A percentile compares a stretch with the other conserved stretches of the same genome.
These are phyloP conservation scores for Buteo buteo DNA, from an alignment of 2,113 vertebrate genomes.

Conservation along the genomic window DNA sequence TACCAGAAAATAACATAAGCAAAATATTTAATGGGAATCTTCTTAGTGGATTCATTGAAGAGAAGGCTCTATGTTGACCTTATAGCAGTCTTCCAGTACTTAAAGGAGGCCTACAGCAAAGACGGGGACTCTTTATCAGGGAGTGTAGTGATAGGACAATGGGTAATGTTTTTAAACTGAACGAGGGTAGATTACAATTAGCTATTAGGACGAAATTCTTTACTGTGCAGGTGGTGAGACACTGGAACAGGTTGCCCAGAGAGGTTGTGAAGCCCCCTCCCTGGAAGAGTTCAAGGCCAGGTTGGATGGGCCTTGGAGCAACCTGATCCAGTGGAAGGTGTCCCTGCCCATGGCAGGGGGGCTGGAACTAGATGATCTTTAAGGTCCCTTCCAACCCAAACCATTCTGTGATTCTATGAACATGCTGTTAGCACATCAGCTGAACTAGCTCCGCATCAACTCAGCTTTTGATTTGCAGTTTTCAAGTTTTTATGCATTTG, in stretches of 20 bases:
- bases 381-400: not conserved
- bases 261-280: not conserved
- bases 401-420: not conserved
- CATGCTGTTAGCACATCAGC: not conserved
- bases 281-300: not conserved
- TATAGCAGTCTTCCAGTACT: not conserved
- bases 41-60: not conserved
- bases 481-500: not conserved
- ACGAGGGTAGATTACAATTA: not conserved
- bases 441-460: not conserved
- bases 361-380: rapidly evolving
- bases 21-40: not conserved
- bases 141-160: rapidly evolving
- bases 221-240: not conserved
- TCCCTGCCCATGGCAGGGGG: not conserved
- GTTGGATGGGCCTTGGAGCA: not conserved
- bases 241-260: not conserved
- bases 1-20: not conserved
- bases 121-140: not conserved
- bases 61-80: not conserved
- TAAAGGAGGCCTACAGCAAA: not conserved
- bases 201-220: not conserved
- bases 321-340: not conserved
- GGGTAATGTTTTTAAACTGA: not conserved
- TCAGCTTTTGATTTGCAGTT: not conserved